Evolutionary conservation across 1,140 invertebrate genomes (phyloP).

Genomic region (Popillia japonica): DNA sequence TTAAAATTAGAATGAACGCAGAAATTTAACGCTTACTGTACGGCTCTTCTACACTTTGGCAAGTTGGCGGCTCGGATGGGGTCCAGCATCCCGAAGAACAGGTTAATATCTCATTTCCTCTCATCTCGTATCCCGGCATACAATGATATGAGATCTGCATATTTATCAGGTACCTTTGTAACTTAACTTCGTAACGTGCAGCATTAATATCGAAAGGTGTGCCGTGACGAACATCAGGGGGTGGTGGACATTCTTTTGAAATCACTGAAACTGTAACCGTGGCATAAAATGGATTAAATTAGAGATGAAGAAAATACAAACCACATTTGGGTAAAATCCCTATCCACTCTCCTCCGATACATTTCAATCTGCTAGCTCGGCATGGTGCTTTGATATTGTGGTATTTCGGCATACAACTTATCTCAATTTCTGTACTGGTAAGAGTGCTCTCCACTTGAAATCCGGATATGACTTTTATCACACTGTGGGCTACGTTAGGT

Average conservation of each 20-base stretch:
- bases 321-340: conserved; percentile 55
- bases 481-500: conserved; percentile 46
- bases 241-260: conserved; percentile 48
- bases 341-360: conserved; percentile 52
- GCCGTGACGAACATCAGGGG: conserved; percentile 48
- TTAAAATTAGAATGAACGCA: background rate
- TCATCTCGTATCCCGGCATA: conserved; percentile 59
- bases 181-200: conserved; percentile 15
- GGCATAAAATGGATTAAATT: background rate
- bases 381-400: conserved; percentile 50
- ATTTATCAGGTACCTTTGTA: conserved; percentile 49
- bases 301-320: conserved; percentile 41
- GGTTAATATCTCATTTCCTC: conserved; percentile 58
- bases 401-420: conserved; percentile 50
- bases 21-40: conserved; percentile 34
- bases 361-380: conserved; percentile 50
- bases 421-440: conserved; percentile 51
- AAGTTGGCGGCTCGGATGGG: conserved; percentile 55
- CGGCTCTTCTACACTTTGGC: conserved; percentile 41
- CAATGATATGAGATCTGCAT: conserved; percentile 61
- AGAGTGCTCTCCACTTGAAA: conserved; percentile 43
- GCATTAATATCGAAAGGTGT: conserved; percentile 40
- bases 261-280: background rate
- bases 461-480: conserved; percentile 44
- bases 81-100: conserved; percentile 62